A percentile compares a stretch with the other conserved stretches of the same genome.
Evolutionary conservation across 1,140 invertebrate species (phyloP).

Genomic region (Lasioglossum albipes): DNA sequence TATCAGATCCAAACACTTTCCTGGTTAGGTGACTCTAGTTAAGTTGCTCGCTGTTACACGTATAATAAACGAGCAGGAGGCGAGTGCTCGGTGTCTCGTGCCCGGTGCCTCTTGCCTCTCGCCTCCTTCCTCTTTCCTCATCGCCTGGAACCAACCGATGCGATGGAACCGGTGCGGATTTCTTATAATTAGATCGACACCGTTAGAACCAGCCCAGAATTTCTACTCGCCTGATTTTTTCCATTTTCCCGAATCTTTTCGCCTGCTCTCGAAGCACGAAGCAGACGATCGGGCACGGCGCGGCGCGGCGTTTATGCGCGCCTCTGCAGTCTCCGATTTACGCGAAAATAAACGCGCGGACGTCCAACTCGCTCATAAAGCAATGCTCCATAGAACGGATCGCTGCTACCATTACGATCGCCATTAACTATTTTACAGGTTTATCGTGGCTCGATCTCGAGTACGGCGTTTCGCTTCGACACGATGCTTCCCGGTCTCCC

Average conservation of each 20-base stretch:
- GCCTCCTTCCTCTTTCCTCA: too few relatives aligned
- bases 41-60: not conserved
- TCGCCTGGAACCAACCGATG: too few relatives aligned
- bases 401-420: conserved; percentile 40
- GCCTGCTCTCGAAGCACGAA: not conserved
- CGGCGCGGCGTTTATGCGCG: conserved; percentile 2
- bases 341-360: conserved; percentile 34
- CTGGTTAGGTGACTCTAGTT: conserved; percentile 27
- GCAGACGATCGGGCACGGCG: not conserved
- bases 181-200: conserved; percentile 13
- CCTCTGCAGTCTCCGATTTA: conserved; percentile 9
- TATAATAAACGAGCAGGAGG: conserved; percentile 7
- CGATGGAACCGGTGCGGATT: not conserved
- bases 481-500: conserved; percentile 34
- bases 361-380: conserved; percentile 16
- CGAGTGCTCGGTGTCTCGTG: too few relatives aligned
- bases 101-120: not conserved
- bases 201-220: conserved; percentile 13
- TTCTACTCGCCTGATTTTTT: not conserved
- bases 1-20: conserved; percentile 51
- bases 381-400: conserved; percentile 18
- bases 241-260: not conserved
- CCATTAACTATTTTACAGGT: conserved; percentile 43
- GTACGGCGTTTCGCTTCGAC: conserved; percentile 33
- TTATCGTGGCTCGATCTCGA: conserved; percentile 36